phyloP scores from a whole-genome alignment of 2,797 vertebrate genomes.

The Sebastes matsubarae region DNA sequence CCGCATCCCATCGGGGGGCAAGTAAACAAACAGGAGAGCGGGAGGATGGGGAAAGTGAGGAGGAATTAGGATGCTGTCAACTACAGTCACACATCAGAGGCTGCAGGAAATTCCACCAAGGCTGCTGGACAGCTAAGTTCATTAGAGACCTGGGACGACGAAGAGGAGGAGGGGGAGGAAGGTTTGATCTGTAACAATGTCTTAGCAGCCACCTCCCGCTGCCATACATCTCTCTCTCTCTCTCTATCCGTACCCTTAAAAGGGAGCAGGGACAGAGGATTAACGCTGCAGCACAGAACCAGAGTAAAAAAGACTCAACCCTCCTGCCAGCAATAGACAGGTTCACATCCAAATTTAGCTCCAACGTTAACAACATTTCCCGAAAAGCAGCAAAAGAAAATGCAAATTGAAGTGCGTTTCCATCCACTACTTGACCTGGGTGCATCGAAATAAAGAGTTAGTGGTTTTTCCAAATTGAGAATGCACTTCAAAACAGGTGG shows the following conservation, averaged over 20 bases:
- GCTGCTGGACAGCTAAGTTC: constrained; percentile 5
- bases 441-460: neutral
- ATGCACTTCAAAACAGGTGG: neutral
- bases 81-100: constrained; percentile 13
- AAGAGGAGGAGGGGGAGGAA: neutral
- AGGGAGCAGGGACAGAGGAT: constrained; percentile 12
- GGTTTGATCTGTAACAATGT: constrained; percentile 2
- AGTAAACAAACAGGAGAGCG: constrained; percentile 61
- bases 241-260: neutral
- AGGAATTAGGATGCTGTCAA: neutral
- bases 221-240: neutral
- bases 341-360: neutral
- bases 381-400: neutral
- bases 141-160: neutral
- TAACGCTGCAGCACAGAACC: neutral
- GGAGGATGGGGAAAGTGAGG: neutral
- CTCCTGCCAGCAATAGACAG: neutral
- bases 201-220: neutral
- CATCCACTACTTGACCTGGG: neutral
- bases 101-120: neutral
- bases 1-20: constrained; percentile 51
- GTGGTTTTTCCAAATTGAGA: neutral
- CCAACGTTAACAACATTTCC: neutral
- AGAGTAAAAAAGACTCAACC: neutral
- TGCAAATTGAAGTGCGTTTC: neutral